Evolutionary conservation across 2,888 invertebrate species (phyloP), one percentile per base, ranked within the genome.

Genomic region (Germaria angustata): DNA sequence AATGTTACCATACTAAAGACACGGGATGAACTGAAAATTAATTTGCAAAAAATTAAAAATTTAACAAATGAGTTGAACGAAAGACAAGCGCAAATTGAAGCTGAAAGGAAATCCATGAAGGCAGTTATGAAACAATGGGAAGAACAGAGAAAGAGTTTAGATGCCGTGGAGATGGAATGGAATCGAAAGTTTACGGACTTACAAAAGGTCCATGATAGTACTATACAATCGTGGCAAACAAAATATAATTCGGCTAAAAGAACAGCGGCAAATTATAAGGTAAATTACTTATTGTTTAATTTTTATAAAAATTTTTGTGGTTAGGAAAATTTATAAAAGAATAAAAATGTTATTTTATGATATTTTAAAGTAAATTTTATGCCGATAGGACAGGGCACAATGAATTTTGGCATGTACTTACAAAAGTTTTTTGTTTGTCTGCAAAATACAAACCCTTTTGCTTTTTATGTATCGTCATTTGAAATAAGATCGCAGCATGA

Each of bases 211-310:
- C 88, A 93, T 6, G 92, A 92, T 55, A 86, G 89, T 7, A 92
- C 93, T 8, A 89, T 93, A 82, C 91, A 92, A 36, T 88, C 90
- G 0, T 86, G 93, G 28, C 93, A 93, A 69, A 92, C 93, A 9
- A 94, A 94, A 86, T 94, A 94, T 87, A 93, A 93, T 86, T 93
- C 93, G 71, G 93, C 93, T 2, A 94, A 94, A 88, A 93, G 93
- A 86, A 94, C 93, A 34, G 93, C 93, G 34, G 91, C 91, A 24
- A 94, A 94, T 87, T 94, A 94, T 87, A 94, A 94, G 84, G 87
- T 87, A 84, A 61, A 41, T 32, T 17, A 15, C 28, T 15, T 28
- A 11, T 13, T 2, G 8, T 36, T n/a, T n/a, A n/a, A n/a, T n/a
- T n/a, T n/a, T n/a, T n/a, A n/a, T n/a, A n/a, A n/a, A n/a, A n/a